phyloP scores from a whole-genome alignment of 2,797 vertebrate species.

The Pogoniulus pusillus region DNA sequence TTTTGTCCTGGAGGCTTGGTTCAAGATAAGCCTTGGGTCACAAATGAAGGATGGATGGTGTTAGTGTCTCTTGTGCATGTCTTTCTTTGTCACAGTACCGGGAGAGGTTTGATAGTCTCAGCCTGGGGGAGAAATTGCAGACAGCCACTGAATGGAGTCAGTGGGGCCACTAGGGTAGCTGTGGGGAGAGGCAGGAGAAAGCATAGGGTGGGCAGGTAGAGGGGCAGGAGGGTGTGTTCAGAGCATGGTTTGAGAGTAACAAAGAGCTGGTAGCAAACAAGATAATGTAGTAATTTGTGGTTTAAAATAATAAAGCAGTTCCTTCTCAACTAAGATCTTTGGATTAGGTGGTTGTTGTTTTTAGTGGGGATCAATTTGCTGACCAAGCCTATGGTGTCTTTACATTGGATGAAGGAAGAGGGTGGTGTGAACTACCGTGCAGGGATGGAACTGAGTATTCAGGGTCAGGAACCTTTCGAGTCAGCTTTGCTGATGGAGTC shows the following conservation, averaged over 20 bases:
- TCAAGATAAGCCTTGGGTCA: not conserved
- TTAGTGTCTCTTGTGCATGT: not conserved
- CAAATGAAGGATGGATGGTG: not conserved
- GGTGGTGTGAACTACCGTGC: conserved; percentile 15
- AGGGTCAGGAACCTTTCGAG: conserved; percentile 67
- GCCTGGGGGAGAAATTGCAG: not conserved
- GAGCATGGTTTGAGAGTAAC: not conserved
- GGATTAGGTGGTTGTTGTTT: not conserved
- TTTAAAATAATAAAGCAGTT: not conserved
- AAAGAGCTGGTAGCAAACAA: not conserved
- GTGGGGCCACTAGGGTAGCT: fast-evolving
- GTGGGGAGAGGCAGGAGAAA: not conserved
- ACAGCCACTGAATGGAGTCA: not conserved
- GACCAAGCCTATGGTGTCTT: not conserved
- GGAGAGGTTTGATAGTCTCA: not conserved
- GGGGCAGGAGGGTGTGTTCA: not conserved
- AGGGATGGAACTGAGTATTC: conserved; percentile 32
- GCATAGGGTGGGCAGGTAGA: not conserved
- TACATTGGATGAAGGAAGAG: conserved; percentile 11
- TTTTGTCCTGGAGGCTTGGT: not conserved
- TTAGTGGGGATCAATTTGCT: conserved; percentile 11
- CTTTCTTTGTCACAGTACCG: not conserved
- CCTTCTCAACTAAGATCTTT: not conserved
- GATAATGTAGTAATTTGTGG: not conserved
- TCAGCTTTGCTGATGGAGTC: conserved; percentile 69